These are phyloP conservation scores for Zaprionus africanus DNA, from an alignment of 1,140 invertebrate genomes.

Conservation along the genomic window DNA sequence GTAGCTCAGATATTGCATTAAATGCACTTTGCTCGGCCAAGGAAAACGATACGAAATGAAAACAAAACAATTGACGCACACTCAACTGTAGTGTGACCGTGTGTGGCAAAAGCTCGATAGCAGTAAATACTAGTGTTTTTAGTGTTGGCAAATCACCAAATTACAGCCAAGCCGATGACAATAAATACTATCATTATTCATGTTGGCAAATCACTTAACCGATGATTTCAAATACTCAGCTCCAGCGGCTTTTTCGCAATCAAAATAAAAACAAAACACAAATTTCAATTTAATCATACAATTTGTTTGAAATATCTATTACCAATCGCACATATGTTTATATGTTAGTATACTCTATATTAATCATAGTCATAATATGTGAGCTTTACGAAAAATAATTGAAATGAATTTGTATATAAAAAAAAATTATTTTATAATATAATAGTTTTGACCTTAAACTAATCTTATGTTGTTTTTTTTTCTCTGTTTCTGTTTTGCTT, in stretches of 20 bases:
- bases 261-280: not conserved
- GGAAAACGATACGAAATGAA: conserved; percentile 23
- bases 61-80: conserved; percentile 25
- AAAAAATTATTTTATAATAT: conserved; percentile 27
- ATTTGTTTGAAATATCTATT: conserved; percentile 49
- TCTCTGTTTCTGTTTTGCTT: conserved; percentile 6
- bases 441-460: conserved; percentile 35
- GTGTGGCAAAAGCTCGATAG: not conserved
- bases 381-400: conserved; percentile 18
- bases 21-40: conserved; percentile 56
- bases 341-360: conserved; percentile 28
- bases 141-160: not conserved
- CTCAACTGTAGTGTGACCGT: not conserved
- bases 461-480: conserved; percentile 12
- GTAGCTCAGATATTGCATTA: conserved; percentile 56
- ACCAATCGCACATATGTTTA: conserved; percentile 20
- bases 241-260: not conserved
- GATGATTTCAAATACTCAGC: not conserved
- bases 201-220: not conserved
- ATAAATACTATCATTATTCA: not conserved
- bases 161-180: not conserved
- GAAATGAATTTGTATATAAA: conserved; percentile 32
- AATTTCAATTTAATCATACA: conserved; percentile 14
- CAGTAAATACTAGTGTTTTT: not conserved
- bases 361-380: conserved; percentile 24